These are phyloP conservation scores for Leistus spinibarbis DNA, from an alignment of 2,888 invertebrate species.

Conservation along the genomic window DNA sequence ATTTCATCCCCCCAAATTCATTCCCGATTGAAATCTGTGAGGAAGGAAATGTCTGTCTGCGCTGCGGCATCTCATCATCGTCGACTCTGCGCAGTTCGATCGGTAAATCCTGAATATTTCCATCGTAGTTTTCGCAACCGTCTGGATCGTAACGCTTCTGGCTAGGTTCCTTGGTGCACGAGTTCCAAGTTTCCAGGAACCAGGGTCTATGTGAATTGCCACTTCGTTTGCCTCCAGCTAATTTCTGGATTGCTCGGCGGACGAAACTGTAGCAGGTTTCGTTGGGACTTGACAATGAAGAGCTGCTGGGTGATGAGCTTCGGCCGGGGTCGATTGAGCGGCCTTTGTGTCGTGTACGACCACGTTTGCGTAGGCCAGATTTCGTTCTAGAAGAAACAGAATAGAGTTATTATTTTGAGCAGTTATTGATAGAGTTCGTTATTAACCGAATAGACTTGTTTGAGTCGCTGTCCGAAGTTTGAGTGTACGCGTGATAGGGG, in stretches of 20 bases:
- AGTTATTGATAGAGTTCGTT: not conserved
- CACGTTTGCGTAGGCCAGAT: slow-evolving; percentile 59
- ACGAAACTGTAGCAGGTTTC: slow-evolving; percentile 95
- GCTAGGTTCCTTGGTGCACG: slow-evolving; percentile 54
- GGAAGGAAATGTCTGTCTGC: slow-evolving; percentile 61
- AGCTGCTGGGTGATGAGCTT: slow-evolving; percentile 75
- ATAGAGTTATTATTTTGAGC: not conserved
- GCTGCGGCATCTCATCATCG: slow-evolving; percentile 63
- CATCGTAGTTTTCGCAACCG: slow-evolving; percentile 66
- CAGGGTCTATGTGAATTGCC: slow-evolving; percentile 67
- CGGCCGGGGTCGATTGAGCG: slow-evolving; percentile 71
- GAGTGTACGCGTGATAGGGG: slow-evolving; percentile 68
- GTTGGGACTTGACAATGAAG: slow-evolving; percentile 88
- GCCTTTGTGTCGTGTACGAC: slow-evolving; percentile 60
- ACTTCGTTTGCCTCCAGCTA: slow-evolving; percentile 71
- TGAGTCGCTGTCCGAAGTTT: slow-evolving; percentile 62
- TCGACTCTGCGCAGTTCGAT: slow-evolving; percentile 86
- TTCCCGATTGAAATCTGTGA: slow-evolving; percentile 53
- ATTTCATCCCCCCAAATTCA: slow-evolving; percentile 70
- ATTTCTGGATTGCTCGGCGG: slow-evolving; percentile 80
- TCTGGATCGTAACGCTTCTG: slow-evolving; percentile 60
- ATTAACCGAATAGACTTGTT: slow-evolving; percentile 55
- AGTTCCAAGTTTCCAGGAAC: slow-evolving; percentile 83
- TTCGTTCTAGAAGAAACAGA: slow-evolving; percentile 49
- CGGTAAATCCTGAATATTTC: slow-evolving; percentile 76